Base-by-base conservation (phyloP, 1,140 invertebrate genomes). In the Oryzaephilus surinamensis region DNA sequence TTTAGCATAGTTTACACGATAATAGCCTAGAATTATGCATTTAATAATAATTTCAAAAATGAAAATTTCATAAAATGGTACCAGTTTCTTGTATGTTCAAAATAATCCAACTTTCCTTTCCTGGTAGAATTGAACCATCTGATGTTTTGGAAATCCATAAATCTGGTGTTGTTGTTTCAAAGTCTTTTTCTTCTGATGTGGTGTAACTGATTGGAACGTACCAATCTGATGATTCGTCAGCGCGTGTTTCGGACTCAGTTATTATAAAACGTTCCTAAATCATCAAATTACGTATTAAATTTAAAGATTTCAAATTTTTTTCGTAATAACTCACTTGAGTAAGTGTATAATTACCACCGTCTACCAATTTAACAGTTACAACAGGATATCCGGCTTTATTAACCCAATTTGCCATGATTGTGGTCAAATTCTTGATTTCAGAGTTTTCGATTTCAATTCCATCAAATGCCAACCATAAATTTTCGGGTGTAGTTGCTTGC, bases 1-100 rank as follows among this genome's bases (percentile, higher is more conserved):
- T 1, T 65, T 57, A 41, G 85, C 77, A 57, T 92, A 91, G 52
- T 81, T 81, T 0, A 89, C 83, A 14, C 86, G 70, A 60, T 87
- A 90, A 43, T 79, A 81, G 15, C 83, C 84, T 70, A 51, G 51
- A 59, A n/a, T n/a, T n/a, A 55, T 43, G 15, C 26, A 8, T 31
- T 34, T 26, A 6, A 19, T 12, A 19, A 8, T 6, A 7, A 19
- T 20, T 33, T 33, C 8, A 18, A 32, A 3, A 37, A 37, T 8
- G 12, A 38, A 5, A 8, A 34, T 20, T 3, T 3, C 30, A 5
- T 19, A 32, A 16, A 4, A 14, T 15, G 46, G 51, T 55, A 77
- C 77, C 78, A 35, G 74, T 73, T 51, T 77, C 65, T 55, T 76
- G 68, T 13, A 80, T 47, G 47, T 87, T 87, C 4, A 79, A 67